phyloP scores from a whole-genome alignment of 2,797 vertebrate genomes.

The Rachycentron canadum region DNA sequence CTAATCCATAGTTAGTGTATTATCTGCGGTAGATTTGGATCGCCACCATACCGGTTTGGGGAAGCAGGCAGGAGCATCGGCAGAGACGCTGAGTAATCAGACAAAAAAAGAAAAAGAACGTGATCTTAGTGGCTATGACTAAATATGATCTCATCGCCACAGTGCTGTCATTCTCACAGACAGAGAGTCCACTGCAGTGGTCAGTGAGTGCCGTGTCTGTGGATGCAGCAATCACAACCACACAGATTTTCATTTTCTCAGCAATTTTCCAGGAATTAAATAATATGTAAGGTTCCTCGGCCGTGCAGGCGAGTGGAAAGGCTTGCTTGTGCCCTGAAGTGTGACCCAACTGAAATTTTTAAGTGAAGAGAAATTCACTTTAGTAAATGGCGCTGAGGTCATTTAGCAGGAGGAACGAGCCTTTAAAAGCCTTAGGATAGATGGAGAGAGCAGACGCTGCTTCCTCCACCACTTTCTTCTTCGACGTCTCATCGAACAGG shows the following conservation, averaged over 20 bases:
- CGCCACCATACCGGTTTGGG: no score
- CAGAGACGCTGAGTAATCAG: no score
- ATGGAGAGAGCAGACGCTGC: constrained; percentile 3
- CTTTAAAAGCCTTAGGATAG: constrained; percentile 13
- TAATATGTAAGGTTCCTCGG: constrained; percentile 9
- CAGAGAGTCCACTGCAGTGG: constrained; percentile 8
- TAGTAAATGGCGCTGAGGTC: constrained; percentile 4
- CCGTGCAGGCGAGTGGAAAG: neutral
- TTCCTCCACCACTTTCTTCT: neutral
- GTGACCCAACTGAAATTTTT: constrained; percentile 14
- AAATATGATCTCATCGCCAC: constrained; percentile 2
- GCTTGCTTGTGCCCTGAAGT: constrained; percentile 18
- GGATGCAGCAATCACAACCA: neutral
- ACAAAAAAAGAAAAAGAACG: neutral
- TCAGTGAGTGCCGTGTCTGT: neutral
- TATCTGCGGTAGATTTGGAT: no score
- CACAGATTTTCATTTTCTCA: constrained; percentile 5
- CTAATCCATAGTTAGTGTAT: no score
- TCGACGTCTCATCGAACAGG: neutral
- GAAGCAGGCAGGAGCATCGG: no score
- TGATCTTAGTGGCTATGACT: neutral
- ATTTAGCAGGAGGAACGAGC: constrained; percentile 12
- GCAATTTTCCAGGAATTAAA: constrained; percentile 15
- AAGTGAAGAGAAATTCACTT: constrained; percentile 22
- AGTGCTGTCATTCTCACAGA: neutral